Conservation (phyloP, 2,888 invertebrate species). For the Papilio elwesi region DNA sequence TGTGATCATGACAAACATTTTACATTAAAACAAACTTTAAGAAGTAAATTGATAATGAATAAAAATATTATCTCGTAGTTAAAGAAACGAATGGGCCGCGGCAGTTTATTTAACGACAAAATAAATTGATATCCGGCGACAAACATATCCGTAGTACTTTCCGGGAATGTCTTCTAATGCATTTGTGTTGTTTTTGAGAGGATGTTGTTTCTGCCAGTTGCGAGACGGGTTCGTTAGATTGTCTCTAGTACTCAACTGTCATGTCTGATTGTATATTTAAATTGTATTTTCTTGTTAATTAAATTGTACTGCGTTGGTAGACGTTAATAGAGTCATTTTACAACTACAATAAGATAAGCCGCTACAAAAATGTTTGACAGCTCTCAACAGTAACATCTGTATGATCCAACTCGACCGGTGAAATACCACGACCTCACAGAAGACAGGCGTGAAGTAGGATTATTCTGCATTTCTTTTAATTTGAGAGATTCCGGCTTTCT, state of each 20-base stretch:
- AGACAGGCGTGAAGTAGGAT: too few species aligned
- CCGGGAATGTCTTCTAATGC: constrained; percentile 34
- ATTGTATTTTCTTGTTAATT: neutral
- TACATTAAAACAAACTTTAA: neutral
- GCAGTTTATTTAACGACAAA: constrained; percentile 8
- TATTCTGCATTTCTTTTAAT: too few species aligned
- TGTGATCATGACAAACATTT: constrained; percentile 17
- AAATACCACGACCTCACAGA: too few species aligned
- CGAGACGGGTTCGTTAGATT: constrained; percentile 6
- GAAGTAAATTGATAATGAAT: neutral
- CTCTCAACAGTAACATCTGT: neutral
- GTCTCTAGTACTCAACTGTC: neutral
- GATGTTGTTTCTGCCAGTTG: constrained; percentile 19
- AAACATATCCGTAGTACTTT: constrained; percentile 22
- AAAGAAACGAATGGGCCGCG: neutral
- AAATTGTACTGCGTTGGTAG: neutral
- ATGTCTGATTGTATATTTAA: neutral
- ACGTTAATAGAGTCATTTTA: neutral
- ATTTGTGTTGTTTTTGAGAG: constrained; percentile 37
- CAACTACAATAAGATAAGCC: neutral
- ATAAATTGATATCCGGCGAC: constrained; percentile 37
- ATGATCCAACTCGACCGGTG: neutral
- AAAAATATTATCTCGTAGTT: neutral
- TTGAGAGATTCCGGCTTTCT: too few species aligned
- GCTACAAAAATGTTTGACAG: neutral